Evolutionary conservation across 2,113 vertebrate genomes (phyloP).

Genomic region (Strigops habroptila): DNA sequence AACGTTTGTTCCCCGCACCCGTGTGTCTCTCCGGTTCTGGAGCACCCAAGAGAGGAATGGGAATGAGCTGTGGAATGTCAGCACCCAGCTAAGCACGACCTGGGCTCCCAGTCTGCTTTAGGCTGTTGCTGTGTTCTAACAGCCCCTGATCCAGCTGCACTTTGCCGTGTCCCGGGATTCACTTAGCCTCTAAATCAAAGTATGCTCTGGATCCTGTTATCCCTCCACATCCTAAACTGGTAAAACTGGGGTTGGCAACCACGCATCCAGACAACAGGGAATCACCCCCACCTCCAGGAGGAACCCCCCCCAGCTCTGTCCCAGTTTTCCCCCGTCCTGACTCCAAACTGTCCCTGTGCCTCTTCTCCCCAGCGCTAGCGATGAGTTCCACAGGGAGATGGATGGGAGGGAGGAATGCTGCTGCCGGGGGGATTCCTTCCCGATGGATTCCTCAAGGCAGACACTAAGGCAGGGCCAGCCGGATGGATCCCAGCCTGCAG

Average conservation of each 20-base stretch:
- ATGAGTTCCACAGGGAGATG: not conserved
- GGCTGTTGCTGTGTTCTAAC: not conserved
- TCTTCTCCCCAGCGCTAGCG: rapidly evolving
- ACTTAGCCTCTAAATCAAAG: not conserved
- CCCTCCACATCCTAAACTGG: not conserved
- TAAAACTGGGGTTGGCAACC: not conserved
- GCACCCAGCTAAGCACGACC: rapidly evolving
- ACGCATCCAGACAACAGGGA: rapidly evolving
- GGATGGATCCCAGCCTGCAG: not conserved
- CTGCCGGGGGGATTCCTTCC: not conserved
- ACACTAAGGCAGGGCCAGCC: not conserved
- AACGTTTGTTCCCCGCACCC: rapidly evolving
- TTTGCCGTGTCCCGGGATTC: not conserved
- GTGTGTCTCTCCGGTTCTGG: not conserved
- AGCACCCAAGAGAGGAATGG: not conserved
- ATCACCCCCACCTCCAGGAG: not conserved
- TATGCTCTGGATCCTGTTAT: not conserved
- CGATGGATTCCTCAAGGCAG: not conserved
- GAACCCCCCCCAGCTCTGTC: not conserved
- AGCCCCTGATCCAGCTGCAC: not conserved
- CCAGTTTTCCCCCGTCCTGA: not conserved
- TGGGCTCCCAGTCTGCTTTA: not conserved
- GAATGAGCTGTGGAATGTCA: not conserved
- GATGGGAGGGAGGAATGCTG: not conserved
- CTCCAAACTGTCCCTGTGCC: not conserved